Percentiles rank a stretch among this genome's conserved stretches.
Evolutionary conservation across 2,888 invertebrate genomes (phyloP).

Genomic region (Craniophora ligustri): DNA sequence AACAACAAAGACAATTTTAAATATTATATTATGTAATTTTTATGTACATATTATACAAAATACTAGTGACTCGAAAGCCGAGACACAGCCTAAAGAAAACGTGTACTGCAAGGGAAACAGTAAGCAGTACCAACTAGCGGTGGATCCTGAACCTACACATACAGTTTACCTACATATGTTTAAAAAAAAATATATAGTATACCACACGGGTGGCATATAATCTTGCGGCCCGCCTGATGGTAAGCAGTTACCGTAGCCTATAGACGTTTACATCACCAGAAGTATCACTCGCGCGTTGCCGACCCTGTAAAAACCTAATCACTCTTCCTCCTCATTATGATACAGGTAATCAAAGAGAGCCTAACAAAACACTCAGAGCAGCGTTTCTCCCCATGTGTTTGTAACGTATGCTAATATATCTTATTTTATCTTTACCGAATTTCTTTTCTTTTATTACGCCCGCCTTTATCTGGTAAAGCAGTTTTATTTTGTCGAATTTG

Average conservation of each 20-base stretch:
- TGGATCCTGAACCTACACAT: slow-evolving; percentile 10
- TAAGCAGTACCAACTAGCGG: slow-evolving; percentile 1
- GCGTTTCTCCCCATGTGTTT: slow-evolving; percentile 22
- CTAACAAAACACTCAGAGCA: slow-evolving; percentile 20
- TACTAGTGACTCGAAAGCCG: background rate
- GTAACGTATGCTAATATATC: slow-evolving; percentile 57
- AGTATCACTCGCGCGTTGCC: too few species aligned
- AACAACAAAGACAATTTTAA: too few species aligned
- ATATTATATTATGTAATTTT: too few species aligned
- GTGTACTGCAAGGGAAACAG: slow-evolving; percentile 6
- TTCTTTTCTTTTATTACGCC: slow-evolving; percentile 63
- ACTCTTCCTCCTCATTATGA: too few species aligned
- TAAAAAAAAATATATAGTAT: too few species aligned
- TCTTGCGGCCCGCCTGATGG: too few species aligned
- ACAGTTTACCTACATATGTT: too few species aligned
- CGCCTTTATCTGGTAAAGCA: slow-evolving; percentile 73
- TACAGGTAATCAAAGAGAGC: slow-evolving; percentile 22
- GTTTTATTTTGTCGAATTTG: slow-evolving; percentile 69
- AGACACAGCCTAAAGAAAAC: slow-evolving; percentile 8
- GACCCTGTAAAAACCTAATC: too few species aligned
- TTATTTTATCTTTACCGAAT: slow-evolving; percentile 60
- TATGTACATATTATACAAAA: too few species aligned
- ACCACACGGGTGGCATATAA: too few species aligned
- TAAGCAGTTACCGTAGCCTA: too few species aligned
- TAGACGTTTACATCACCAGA: too few species aligned